Percentiles rank a stretch among this genome's conserved stretches.
Conservation (phyloP, 2,113 vertebrate species). For the Pedetes capensis region DNA sequence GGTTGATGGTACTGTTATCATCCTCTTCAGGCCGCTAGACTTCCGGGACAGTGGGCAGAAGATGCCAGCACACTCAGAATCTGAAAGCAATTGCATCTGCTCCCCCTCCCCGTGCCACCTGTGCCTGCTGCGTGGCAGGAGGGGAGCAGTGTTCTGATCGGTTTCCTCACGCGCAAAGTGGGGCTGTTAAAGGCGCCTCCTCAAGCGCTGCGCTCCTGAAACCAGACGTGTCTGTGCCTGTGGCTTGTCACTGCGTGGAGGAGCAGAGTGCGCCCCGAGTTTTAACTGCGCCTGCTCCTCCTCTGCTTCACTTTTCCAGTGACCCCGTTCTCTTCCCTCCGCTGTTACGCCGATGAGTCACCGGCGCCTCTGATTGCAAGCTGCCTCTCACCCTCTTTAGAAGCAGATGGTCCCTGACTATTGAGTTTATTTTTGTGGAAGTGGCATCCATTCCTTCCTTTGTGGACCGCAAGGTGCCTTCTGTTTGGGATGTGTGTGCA, state of each 20-base stretch:
- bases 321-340: background rate
- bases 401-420: background rate
- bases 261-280: too few relatives aligned
- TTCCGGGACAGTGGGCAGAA: background rate
- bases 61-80: background rate
- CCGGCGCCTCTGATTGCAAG: background rate
- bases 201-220: background rate
- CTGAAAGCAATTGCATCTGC: background rate
- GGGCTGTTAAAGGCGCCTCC: background rate
- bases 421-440: background rate
- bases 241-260: too few relatives aligned
- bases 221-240: rapidly evolving
- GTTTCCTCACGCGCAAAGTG: background rate
- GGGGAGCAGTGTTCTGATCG: background rate
- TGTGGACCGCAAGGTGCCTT: background rate
- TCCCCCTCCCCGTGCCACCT: too few relatives aligned
- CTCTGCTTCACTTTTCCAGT: too few relatives aligned
- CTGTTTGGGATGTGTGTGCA: background rate
- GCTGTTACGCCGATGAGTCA: background rate
- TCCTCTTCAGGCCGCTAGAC: background rate
- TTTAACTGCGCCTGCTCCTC: too few relatives aligned
- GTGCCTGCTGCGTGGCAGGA: too few relatives aligned
- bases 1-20: rapidly evolving
- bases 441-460: background rate
- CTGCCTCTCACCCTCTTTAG: background rate